These are phyloP conservation scores for Misgurnus anguillicaudatus DNA, from an alignment of 2,113 vertebrate genomes.

Conservation along the genomic window DNA sequence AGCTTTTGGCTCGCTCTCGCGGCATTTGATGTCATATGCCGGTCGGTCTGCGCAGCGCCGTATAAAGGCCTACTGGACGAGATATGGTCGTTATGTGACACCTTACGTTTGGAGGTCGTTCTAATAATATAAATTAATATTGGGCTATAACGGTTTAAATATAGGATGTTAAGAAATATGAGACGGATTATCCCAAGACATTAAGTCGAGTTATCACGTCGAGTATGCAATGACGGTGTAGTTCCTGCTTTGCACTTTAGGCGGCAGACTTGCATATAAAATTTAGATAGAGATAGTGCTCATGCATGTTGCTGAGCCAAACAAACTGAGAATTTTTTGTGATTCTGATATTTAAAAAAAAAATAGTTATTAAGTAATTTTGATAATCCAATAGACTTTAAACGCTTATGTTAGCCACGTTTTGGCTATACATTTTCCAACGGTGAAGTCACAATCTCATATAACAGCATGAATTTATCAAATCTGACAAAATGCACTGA, in stretches of 20 bases:
- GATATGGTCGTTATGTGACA: slow-evolving; percentile 6
- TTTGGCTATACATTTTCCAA: not conserved
- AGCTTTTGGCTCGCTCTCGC: too few relatives aligned
- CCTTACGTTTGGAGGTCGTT: slow-evolving; percentile 50
- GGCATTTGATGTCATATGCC: too few relatives aligned
- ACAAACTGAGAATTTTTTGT: too few relatives aligned
- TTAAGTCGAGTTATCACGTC: too few relatives aligned
- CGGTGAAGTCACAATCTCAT: not conserved
- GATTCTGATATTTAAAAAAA: too few relatives aligned
- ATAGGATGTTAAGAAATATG: not conserved
- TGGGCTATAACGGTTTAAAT: not conserved
- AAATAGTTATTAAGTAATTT: too few relatives aligned
- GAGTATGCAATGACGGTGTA: not conserved
- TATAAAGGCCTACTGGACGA: not conserved
- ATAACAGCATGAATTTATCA: slow-evolving; percentile 47
- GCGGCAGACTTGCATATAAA: slow-evolving; percentile 24
- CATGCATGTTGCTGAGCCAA: too few relatives aligned
- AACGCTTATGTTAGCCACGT: too few relatives aligned
- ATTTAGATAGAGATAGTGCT: not conserved
- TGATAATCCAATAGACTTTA: too few relatives aligned
- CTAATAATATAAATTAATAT: not conserved
- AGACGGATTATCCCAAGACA: too few relatives aligned
- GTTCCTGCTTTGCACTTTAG: slow-evolving; percentile 1
- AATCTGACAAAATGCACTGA: slow-evolving; percentile 40
- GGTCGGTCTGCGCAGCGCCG: too few relatives aligned